A percentile compares a stretch with the other conserved stretches of the same genome.
phyloP scores from a whole-genome alignment of 2,888 invertebrate genomes.

The Cataglyphis livida region DNA sequence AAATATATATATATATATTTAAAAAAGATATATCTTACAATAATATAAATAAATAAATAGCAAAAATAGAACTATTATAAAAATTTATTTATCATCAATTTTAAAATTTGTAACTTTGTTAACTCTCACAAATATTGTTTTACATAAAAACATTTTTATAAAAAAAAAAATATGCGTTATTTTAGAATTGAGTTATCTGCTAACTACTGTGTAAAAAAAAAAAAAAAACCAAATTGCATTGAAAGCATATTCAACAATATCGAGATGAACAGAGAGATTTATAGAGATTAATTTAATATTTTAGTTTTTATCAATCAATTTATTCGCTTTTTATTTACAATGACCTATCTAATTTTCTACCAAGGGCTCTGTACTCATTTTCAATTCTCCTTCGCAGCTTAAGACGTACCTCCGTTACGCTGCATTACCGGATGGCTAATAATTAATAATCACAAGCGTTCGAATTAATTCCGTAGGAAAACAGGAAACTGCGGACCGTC shows the following conservation, averaged over 20 bases:
- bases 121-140: not conserved
- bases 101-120: not conserved
- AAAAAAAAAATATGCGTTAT: not conserved
- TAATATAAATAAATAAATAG: not conserved
- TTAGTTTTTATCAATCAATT: constrained; percentile 16
- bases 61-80: not conserved
- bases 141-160: not conserved
- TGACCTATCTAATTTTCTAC: constrained; percentile 13
- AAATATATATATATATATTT: not conserved
- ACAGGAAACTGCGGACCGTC: not conserved
- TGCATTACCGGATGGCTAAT: constrained; percentile 24
- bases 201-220: constrained; percentile 9
- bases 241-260: not conserved
- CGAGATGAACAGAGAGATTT: constrained; percentile 15
- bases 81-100: not conserved
- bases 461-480: constrained; percentile 17
- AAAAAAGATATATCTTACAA: not conserved
- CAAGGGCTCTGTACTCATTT: constrained; percentile 20
- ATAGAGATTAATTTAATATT: constrained; percentile 5
- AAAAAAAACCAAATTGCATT: not conserved
- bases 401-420: not conserved
- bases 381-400: constrained; percentile 39
- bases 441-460: constrained; percentile 34
- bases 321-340: constrained; percentile 38
- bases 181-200: constrained; percentile 16